A percentile compares a stretch with the other conserved stretches of the same genome.
phyloP scores from a whole-genome alignment of 2,113 vertebrate genomes.

The Oreocharis arfaki region DNA sequence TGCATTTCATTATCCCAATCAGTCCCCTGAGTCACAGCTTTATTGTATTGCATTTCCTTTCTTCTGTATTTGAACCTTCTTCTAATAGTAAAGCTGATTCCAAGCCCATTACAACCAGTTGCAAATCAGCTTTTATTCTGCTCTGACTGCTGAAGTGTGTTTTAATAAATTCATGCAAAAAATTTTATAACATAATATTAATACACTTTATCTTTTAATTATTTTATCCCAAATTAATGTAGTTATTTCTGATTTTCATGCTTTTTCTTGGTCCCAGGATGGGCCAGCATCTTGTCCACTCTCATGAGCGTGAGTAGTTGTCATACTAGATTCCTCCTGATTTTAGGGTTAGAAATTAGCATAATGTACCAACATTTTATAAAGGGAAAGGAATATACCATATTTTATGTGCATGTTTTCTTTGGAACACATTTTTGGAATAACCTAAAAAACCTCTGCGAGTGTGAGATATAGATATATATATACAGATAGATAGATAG shows the following conservation, averaged over 20 bases:
- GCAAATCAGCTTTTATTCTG: conserved; percentile 62
- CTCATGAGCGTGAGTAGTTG: background rate
- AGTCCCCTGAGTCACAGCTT: conserved; percentile 50
- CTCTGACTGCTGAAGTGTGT: conserved; percentile 34
- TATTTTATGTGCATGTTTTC: background rate
- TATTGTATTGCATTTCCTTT: conserved; percentile 61
- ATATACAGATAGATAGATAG: no score
- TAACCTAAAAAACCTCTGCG: background rate
- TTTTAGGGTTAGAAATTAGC: background rate
- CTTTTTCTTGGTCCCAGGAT: background rate
- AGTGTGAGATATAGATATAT: background rate
- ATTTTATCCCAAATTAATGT: conserved; percentile 47
- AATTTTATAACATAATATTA: conserved; percentile 53
- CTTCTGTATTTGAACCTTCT: conserved; percentile 58
- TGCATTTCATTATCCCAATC: conserved; percentile 65
- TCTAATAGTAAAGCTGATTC: conserved; percentile 53
- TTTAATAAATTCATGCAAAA: conserved; percentile 64
- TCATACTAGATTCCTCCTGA: background rate
- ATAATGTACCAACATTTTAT: background rate
- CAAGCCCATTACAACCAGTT: conserved; percentile 46
- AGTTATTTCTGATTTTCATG: conserved; percentile 31
- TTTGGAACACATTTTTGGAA: background rate
- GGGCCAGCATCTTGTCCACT: background rate
- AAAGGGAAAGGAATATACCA: background rate
- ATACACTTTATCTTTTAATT: conserved; percentile 56